phyloP scores from a whole-genome alignment of 2,113 vertebrate genomes.

The Melozone crissalis region DNA sequence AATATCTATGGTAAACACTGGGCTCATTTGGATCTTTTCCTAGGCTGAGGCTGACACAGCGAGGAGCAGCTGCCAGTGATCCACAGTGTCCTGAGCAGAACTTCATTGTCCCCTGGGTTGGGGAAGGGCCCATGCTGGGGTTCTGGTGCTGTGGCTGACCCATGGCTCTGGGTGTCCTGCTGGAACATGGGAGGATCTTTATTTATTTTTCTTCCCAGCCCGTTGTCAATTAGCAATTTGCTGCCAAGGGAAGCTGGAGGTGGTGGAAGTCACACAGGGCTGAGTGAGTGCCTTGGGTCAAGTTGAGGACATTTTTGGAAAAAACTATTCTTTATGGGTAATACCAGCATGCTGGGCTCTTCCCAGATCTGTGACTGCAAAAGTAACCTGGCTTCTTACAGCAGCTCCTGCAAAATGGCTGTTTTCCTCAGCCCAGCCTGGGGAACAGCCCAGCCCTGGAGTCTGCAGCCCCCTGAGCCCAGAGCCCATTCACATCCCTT shows the following conservation, averaged over 20 bases:
- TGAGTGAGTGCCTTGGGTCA: accelerated
- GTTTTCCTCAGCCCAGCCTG: no score
- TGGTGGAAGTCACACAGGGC: accelerated
- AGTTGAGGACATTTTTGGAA: background rate
- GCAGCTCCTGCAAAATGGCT: background rate
- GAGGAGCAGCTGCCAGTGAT: accelerated
- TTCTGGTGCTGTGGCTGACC: background rate
- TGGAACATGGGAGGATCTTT: background rate
- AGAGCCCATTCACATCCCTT: accelerated
- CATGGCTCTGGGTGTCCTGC: accelerated
- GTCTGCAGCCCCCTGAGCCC: accelerated
- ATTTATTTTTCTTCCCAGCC: background rate
- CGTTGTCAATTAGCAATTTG: background rate
- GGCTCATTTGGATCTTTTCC: background rate
- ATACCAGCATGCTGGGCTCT: accelerated
- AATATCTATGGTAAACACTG: background rate
- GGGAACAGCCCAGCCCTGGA: accelerated
- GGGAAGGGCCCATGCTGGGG: accelerated
- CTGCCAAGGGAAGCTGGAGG: accelerated
- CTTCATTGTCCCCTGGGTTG: accelerated
- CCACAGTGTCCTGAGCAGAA: accelerated
- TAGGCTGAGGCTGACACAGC: background rate
- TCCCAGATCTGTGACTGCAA: accelerated
- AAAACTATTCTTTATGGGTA: accelerated
- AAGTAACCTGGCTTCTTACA: background rate